These are phyloP conservation scores for Entomyzon cyanotis DNA, from an alignment of 2,113 vertebrate genomes.

Conservation along the genomic window DNA sequence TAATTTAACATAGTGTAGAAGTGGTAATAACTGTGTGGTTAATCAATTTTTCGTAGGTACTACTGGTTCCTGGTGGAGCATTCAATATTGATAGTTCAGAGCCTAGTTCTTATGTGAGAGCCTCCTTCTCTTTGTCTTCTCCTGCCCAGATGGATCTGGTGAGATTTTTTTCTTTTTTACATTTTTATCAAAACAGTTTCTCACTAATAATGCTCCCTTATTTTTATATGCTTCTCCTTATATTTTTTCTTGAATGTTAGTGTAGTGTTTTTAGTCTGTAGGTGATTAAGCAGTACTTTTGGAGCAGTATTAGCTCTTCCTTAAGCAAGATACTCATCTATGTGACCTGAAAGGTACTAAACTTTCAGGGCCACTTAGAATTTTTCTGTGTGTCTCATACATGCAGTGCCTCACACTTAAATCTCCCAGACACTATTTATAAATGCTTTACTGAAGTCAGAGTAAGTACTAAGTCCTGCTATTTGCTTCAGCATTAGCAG, in stretches of 20 bases:
- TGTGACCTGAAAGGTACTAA: neutral
- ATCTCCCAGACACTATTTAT: neutral
- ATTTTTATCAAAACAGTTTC: neutral
- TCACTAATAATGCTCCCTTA: neutral
- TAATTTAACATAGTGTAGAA: neutral
- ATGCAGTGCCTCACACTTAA: neutral
- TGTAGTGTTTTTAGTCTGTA: neutral
- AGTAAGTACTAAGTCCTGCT: neutral
- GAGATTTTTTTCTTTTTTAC: neutral
- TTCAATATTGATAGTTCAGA: slow-evolving; percentile 82
- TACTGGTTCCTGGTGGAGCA: slow-evolving; percentile 86
- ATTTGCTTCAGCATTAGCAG: neutral
- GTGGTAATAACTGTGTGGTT: neutral
- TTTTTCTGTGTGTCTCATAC: neutral
- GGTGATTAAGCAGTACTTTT: neutral
- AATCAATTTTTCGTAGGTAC: slow-evolving; percentile 74
- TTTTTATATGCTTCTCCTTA: neutral
- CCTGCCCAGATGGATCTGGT: slow-evolving; percentile 88
- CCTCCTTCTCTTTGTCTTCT: slow-evolving; percentile 85
- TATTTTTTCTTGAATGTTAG: neutral
- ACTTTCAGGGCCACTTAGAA: neutral
- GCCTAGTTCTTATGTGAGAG: slow-evolving; percentile 85
- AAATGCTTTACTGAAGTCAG: neutral
- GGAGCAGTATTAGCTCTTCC: neutral
- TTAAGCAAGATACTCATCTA: neutral